A percentile compares a stretch with the other conserved stretches of the same genome.
These are phyloP conservation scores for Hozukius guyotensis DNA, from an alignment of 2,797 vertebrate genomes.

Conservation along the genomic window DNA sequence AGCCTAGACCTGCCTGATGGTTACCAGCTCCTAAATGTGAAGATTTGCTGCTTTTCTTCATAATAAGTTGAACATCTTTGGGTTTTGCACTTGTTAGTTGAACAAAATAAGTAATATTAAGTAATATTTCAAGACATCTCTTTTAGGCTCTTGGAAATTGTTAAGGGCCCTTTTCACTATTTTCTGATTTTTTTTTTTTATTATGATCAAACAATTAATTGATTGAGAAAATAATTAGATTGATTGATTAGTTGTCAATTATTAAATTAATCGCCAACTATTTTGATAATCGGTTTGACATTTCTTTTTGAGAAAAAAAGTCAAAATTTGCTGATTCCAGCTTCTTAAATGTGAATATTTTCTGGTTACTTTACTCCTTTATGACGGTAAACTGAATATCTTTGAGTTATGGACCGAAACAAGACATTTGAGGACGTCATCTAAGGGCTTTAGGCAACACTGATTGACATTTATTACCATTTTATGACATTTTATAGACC, in stretches of 20 bases:
- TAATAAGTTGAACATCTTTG: neutral
- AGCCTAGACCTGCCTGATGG: too few species aligned
- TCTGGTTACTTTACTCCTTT: too few species aligned
- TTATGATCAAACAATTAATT: neutral
- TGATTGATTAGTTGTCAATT: too few species aligned
- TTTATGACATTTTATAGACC: neutral
- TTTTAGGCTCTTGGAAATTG: neutral
- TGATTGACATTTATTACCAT: neutral
- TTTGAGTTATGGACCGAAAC: too few species aligned
- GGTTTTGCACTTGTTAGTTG: neutral
- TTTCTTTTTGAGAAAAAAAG: too few species aligned
- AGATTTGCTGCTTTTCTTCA: neutral
- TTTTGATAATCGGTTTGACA: rapidly evolving
- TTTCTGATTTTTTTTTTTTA: neutral
- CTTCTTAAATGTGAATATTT: too few species aligned
- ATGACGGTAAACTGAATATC: too few species aligned
- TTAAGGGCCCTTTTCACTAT: neutral
- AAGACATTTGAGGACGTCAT: too few species aligned
- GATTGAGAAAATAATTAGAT: neutral
- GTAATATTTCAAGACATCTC: neutral
- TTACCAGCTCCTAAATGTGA: neutral
- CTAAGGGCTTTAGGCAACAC: too few species aligned
- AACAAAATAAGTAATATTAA: neutral
- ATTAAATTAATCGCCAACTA: too few species aligned
- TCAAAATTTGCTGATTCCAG: too few species aligned